Conservation (phyloP, 2,888 invertebrate genomes). For the Phortica magna region DNA sequence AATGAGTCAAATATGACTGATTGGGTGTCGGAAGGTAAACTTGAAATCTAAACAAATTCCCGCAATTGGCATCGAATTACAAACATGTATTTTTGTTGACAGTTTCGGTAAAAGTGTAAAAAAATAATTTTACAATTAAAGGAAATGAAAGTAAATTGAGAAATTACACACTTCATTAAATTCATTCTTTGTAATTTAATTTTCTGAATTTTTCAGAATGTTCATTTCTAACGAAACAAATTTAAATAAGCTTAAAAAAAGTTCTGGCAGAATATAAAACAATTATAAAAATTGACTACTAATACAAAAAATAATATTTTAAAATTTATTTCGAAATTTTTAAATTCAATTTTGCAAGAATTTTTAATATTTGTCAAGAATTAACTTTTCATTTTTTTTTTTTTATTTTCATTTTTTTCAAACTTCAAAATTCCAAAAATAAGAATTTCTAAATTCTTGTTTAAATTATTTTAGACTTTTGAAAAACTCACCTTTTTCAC, state of each 20-base stretch:
- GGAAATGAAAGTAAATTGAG: too few species aligned
- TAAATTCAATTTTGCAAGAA: conserved; percentile 7
- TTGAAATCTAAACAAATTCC: too few species aligned
- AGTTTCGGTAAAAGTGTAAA: too few species aligned
- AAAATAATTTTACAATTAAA: neutral
- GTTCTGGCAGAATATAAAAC: too few species aligned
- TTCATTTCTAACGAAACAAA: too few species aligned
- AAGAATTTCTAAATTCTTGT: neutral
- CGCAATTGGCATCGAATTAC: neutral
- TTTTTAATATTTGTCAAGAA: conserved; percentile 8
- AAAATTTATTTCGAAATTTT: conserved; percentile 17
- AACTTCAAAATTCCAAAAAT: neutral
- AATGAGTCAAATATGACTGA: too few species aligned
- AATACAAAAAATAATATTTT: conserved; percentile 24
- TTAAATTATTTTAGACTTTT: conserved; percentile 32
- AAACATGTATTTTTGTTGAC: too few species aligned
- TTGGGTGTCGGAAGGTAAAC: too few species aligned
- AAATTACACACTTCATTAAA: too few species aligned
- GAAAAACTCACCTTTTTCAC: conserved; percentile 65
- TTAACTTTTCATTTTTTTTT: conserved; percentile 8
- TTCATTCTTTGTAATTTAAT: too few species aligned
- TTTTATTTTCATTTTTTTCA: conserved; percentile 28
- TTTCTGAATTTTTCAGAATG: too few species aligned
- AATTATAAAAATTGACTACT: neutral
- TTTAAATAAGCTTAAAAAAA: too few species aligned